Percentiles rank a stretch among this genome's conserved stretches.
Conservation (phyloP, 1,140 invertebrate genomes). For the Physella acuta region DNA sequence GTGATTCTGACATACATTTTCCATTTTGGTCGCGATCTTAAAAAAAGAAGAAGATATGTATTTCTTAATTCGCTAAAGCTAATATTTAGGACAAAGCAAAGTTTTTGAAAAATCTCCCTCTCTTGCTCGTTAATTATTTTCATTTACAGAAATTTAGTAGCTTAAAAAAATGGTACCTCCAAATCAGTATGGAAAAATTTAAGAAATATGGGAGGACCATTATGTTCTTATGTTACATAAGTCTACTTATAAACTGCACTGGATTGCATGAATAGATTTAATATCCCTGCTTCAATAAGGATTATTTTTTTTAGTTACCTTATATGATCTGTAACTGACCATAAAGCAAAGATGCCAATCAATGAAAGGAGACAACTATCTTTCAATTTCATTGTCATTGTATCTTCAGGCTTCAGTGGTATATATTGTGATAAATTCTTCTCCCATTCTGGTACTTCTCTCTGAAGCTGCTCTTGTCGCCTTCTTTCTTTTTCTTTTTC, state of each 20-base stretch:
- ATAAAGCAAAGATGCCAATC: neutral
- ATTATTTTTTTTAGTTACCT: neutral
- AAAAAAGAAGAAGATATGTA: no score
- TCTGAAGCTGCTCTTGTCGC: neutral
- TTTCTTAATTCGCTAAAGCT: no score
- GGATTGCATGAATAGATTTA: neutral
- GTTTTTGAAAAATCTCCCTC: no score
- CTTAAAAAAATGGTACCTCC: no score
- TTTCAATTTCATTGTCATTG: neutral
- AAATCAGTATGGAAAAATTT: neutral
- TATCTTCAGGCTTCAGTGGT: neutral
- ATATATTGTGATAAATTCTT: neutral
- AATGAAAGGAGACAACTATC: neutral
- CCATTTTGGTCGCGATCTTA: no score
- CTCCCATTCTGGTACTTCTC: neutral
- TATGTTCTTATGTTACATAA: neutral
- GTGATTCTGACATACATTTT: no score
- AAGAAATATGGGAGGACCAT: neutral
- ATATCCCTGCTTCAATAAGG: neutral
- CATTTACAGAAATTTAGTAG: no score
- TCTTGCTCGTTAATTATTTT: no score
- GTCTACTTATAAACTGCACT: neutral
- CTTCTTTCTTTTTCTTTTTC: neutral
- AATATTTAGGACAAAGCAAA: no score
- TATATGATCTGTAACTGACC: neutral